These are phyloP conservation scores for Dolichallabes microphthalmus DNA, from an alignment of 2,113 vertebrate species.

Conservation along the genomic window DNA sequence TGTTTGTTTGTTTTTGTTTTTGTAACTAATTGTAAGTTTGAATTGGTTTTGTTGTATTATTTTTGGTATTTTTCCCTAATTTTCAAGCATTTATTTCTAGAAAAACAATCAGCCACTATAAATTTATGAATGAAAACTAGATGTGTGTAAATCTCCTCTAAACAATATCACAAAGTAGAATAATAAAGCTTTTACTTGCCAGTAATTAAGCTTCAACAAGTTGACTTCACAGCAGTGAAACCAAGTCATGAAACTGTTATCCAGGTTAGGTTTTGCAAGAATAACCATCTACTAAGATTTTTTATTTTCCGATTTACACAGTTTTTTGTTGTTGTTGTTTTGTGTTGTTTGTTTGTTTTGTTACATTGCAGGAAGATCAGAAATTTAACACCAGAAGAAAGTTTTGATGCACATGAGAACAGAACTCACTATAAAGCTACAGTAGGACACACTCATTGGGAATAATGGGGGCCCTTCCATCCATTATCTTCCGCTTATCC, in stretches of 20 bases:
- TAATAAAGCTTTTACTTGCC: background rate
- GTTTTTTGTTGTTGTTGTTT: too few species aligned
- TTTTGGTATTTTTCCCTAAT: background rate
- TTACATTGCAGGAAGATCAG: background rate
- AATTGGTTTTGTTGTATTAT: background rate
- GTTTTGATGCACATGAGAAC: too few species aligned
- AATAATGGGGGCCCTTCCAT: too few species aligned
- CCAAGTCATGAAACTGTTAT: too few species aligned
- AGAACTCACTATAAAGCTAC: background rate
- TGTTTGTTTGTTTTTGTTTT: background rate
- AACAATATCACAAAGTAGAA: background rate
- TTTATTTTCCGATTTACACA: background rate
- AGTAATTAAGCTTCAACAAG: too few species aligned
- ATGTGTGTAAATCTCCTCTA: background rate
- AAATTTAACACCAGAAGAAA: background rate
- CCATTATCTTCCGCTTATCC: too few species aligned
- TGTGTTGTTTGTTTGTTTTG: too few species aligned
- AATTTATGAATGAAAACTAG: too few species aligned
- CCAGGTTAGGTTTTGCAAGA: background rate
- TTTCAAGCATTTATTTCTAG: background rate
- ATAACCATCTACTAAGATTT: background rate
- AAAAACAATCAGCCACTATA: background rate
- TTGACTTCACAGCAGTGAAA: background rate
- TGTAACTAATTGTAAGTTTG: background rate
- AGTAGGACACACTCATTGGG: background rate